phyloP scores from a whole-genome alignment of 2,113 vertebrate genomes.

The Callospermophilus lateralis region DNA sequence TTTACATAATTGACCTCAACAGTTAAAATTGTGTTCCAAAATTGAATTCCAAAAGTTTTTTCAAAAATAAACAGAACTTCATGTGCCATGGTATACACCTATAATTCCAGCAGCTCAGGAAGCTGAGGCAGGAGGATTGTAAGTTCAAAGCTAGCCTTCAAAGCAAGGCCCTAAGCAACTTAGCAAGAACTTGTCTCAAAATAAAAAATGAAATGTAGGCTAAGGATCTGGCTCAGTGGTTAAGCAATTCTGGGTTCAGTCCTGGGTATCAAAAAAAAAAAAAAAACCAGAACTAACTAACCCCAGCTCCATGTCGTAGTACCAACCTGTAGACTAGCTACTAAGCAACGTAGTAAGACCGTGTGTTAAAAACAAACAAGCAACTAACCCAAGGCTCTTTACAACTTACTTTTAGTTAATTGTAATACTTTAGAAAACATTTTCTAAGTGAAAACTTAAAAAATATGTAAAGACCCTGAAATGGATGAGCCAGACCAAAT shows the following conservation, averaged over 20 bases:
- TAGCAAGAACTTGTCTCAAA: no score
- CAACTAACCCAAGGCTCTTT: not conserved
- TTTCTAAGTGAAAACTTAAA: not conserved
- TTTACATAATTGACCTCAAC: not conserved
- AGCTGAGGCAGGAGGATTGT: no score
- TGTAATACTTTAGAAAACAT: not conserved
- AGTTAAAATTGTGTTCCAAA: not conserved
- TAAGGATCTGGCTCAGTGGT: no score
- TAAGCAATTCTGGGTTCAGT: no score
- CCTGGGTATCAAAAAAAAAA: no score
- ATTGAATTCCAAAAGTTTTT: not conserved
- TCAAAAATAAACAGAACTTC: not conserved
- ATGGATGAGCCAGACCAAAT: conserved; percentile 89
- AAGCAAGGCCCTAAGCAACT: not conserved
- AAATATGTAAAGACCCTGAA: conserved; percentile 80
- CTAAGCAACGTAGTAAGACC: not conserved
- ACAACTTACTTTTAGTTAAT: not conserved
- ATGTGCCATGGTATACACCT: no score
- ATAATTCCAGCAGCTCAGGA: no score
- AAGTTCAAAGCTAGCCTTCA: not conserved
- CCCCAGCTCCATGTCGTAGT: no score
- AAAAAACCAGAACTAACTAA: no score
- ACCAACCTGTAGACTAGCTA: no score
- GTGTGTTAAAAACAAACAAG: not conserved
- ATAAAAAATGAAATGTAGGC: no score